Evolutionary conservation across 30 jellyfish, hydroid and myxozoan species (phyloP).

Genomic region (Aurelia sp.): DNA sequence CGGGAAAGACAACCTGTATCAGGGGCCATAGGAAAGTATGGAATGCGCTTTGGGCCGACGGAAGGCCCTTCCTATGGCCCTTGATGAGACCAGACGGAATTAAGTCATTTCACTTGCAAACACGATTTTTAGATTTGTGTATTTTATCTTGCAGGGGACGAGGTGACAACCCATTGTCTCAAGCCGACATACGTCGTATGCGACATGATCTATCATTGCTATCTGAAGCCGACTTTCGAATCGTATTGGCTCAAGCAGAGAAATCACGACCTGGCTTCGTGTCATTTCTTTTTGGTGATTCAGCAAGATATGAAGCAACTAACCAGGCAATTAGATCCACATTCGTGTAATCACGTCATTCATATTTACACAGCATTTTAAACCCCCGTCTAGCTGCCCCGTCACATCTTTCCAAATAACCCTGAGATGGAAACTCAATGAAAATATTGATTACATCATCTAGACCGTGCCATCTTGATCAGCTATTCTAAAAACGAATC

Average conservation of each 20-base stretch:
- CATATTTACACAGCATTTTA: background rate
- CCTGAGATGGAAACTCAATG: too few species aligned
- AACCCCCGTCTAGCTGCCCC: background rate
- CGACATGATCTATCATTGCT: slow-evolving; percentile 69
- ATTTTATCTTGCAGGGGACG: slow-evolving; percentile 31
- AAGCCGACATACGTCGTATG: slow-evolving; percentile 67
- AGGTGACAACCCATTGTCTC: slow-evolving; percentile 63
- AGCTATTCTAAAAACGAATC: too few species aligned
- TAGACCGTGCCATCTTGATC: too few species aligned
- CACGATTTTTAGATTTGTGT: too few species aligned
- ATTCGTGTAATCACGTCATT: slow-evolving; percentile 53
- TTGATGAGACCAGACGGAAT: too few species aligned
- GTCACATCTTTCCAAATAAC: background rate
- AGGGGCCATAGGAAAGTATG: too few species aligned
- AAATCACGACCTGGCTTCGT: slow-evolving; percentile 84
- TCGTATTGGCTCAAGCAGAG: slow-evolving; percentile 91
- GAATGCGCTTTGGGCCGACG: too few species aligned
- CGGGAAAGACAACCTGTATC: too few species aligned
- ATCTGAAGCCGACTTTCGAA: slow-evolving; percentile 96
- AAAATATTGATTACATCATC: too few species aligned
- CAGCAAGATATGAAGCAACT: slow-evolving; percentile 32
- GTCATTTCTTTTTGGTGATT: slow-evolving; percentile 62
- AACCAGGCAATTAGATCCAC: slow-evolving; percentile 82
- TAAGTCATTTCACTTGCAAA: too few species aligned
- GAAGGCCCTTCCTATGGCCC: too few species aligned